Evolutionary conservation across 2,797 vertebrate genomes (phyloP).

Genomic region (Poecilia velifera): DNA sequence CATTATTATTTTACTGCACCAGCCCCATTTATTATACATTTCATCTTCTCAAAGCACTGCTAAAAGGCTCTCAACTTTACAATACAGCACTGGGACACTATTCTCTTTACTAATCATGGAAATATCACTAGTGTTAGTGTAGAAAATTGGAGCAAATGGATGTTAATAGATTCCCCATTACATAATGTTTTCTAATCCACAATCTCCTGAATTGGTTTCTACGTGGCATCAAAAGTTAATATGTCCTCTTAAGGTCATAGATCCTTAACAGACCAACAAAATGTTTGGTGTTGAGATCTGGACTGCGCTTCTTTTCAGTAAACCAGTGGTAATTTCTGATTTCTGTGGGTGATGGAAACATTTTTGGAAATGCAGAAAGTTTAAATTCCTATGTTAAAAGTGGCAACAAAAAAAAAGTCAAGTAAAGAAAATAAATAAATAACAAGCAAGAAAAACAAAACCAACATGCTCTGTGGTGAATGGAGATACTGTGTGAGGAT

Average conservation of each 20-base stretch:
- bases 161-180: slow-evolving; percentile 52
- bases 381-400: neutral
- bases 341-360: neutral
- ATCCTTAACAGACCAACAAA: neutral
- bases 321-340: neutral
- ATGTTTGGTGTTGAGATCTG: neutral
- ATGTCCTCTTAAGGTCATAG: neutral
- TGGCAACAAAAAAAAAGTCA: neutral
- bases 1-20: slow-evolving; percentile 33
- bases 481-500: neutral
- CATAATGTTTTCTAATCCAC: slow-evolving; percentile 29
- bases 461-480: neutral
- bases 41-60: slow-evolving; percentile 21
- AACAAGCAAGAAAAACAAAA: neutral
- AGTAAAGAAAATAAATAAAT: neutral
- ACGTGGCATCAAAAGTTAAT: neutral
- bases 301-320: neutral
- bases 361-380: neutral
- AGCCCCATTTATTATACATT: slow-evolving; percentile 42
- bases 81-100: neutral
- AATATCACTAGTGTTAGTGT: slow-evolving; percentile 17
- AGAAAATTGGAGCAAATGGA: slow-evolving; percentile 37
- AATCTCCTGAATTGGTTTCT: slow-evolving; percentile 1
- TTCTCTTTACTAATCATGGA: slow-evolving; percentile 5
- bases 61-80: slow-evolving; percentile 23